A percentile compares a stretch with the other conserved stretches of the same genome.
These are phyloP conservation scores for Loriculus beryllinus DNA, from an alignment of 2,797 vertebrate genomes.

Conservation along the genomic window DNA sequence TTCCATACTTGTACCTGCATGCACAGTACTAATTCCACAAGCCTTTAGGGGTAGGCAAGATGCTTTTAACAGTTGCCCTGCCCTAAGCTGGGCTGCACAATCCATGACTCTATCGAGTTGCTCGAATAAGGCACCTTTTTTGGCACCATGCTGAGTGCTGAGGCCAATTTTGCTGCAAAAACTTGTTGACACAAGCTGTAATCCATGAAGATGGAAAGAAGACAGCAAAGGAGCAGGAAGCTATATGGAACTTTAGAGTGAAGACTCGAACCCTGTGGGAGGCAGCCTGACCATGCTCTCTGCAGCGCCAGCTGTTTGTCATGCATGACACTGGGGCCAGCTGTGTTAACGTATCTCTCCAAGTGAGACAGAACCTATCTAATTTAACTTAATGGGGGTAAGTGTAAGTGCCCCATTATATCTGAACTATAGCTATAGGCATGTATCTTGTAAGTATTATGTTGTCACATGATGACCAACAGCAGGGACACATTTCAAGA, in stretches of 20 bases:
- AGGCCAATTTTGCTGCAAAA: neutral
- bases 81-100: neutral
- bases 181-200: neutral
- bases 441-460: neutral
- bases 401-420: neutral
- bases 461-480: neutral
- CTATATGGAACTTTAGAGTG: neutral
- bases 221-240: neutral
- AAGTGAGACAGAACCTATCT: neutral
- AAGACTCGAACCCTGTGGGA: rapidly evolving
- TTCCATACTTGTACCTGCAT: neutral
- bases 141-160: rapidly evolving
- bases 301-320: neutral
- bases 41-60: neutral
- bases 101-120: neutral
- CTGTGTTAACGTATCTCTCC: neutral
- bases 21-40: neutral
- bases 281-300: rapidly evolving
- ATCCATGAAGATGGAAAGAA: neutral
- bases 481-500: neutral
- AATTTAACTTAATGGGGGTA: neutral
- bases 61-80: neutral
- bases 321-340: rapidly evolving
- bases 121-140: neutral
- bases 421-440: neutral